Conservation (phyloP, 2,888 invertebrate genomes). For the Pachydiplax longipennis region DNA sequence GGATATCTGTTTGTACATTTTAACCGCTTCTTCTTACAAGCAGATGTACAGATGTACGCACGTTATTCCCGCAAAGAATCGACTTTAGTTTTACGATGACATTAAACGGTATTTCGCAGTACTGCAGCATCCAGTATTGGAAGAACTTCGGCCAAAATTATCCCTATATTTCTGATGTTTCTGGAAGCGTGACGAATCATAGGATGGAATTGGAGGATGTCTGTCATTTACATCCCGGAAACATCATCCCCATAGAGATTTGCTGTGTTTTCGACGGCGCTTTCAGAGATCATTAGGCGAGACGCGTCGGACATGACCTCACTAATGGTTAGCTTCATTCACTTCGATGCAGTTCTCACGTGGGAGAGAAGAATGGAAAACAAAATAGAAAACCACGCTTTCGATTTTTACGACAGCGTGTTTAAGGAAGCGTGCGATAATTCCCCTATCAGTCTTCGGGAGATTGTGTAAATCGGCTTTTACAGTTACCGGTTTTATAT, state of each 20-base stretch:
- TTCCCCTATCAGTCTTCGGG: background rate
- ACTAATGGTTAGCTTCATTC: background rate
- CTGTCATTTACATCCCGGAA: background rate
- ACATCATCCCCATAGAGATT: background rate
- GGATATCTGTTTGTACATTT: too few relatives aligned
- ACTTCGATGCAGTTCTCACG: background rate
- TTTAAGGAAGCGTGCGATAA: background rate
- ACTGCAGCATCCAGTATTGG: background rate
- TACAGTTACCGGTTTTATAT: background rate
- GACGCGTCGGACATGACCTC: background rate
- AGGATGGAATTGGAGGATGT: background rate
- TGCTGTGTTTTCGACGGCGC: background rate
- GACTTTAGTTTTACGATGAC: too few relatives aligned
- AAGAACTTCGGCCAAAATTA: background rate
- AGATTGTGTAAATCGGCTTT: background rate
- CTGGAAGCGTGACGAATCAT: background rate
- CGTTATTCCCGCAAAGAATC: too few relatives aligned
- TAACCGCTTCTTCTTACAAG: too few relatives aligned
- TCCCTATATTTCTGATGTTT: background rate
- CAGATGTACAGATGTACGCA: too few relatives aligned
- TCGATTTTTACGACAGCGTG: background rate
- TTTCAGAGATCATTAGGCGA: background rate
- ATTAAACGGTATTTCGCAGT: too few relatives aligned
- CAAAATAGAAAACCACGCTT: background rate
- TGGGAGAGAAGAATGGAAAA: background rate